Conservation (phyloP, 2,888 invertebrate genomes). For the Cephonodes hylas region DNA sequence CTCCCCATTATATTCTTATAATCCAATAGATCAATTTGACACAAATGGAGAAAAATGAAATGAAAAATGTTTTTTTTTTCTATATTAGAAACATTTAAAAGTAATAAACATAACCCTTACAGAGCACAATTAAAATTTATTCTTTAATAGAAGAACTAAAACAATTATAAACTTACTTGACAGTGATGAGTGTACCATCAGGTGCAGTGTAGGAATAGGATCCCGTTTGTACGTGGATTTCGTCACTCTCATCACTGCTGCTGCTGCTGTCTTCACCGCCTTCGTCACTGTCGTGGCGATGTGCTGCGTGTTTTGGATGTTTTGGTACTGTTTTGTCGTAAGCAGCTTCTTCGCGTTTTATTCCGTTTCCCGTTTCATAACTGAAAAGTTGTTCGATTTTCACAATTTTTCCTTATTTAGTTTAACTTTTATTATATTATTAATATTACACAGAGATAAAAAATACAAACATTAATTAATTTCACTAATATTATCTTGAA, state of each 20-base stretch:
- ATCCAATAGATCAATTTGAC: no score
- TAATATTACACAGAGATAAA: no score
- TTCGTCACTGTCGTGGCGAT: slow-evolving; percentile 60
- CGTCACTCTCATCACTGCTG: slow-evolving; percentile 74
- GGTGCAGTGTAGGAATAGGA: slow-evolving; percentile 87
- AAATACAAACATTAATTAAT: no score
- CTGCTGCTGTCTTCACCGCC: slow-evolving; percentile 82
- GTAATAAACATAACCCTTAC: no score
- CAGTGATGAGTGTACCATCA: slow-evolving; percentile 84
- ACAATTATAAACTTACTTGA: slow-evolving; percentile 68
- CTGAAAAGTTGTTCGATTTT: slow-evolving; percentile 61
- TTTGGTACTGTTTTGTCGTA: slow-evolving; percentile 83
- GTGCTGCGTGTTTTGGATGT: slow-evolving; percentile 43
- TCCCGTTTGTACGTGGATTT: slow-evolving; percentile 83
- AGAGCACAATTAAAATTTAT: no score
- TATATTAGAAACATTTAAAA: no score
- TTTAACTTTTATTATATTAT: no score
- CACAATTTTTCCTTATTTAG: not conserved
- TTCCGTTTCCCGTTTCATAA: slow-evolving; percentile 90
- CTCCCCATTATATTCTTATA: no score
- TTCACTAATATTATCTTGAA: no score
- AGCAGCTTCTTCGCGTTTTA: slow-evolving; percentile 87
- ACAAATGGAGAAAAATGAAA: no score
- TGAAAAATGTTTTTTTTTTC: no score
- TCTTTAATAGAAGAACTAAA: not conserved